phyloP scores from a whole-genome alignment of 2,888 invertebrate species.

The Drosophila kokeensis region DNA sequence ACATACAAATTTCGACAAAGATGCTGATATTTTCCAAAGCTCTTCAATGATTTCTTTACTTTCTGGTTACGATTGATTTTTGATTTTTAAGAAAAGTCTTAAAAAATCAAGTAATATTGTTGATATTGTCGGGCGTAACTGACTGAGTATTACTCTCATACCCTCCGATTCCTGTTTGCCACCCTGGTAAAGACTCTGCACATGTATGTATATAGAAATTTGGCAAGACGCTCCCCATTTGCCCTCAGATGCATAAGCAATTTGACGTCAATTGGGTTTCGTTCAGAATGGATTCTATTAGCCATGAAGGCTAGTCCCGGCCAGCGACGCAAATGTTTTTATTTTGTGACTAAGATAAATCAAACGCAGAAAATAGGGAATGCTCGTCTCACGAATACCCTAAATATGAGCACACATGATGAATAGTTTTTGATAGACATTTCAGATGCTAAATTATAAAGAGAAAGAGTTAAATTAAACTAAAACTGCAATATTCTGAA shows the following conservation, averaged over 20 bases:
- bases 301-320: slow-evolving; percentile 14
- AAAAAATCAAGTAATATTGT: too few species aligned
- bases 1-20: background rate
- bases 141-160: too few species aligned
- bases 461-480: background rate
- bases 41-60: too few species aligned
- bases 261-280: slow-evolving; percentile 68
- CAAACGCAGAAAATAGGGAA: slow-evolving; percentile 21
- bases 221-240: slow-evolving; percentile 21
- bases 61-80: too few species aligned
- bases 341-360: slow-evolving; percentile 41
- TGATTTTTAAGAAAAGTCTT: too few species aligned
- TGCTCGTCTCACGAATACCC: background rate
- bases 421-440: background rate
- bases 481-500: background rate
- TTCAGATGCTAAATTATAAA: background rate
- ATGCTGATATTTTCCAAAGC: background rate
- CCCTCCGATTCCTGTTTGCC: background rate
- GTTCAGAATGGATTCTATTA: slow-evolving; percentile 6
- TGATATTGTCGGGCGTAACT: too few species aligned
- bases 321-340: slow-evolving; percentile 35
- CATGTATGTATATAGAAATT: slow-evolving; percentile 20
- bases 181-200: background rate
- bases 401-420: background rate
- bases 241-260: slow-evolving; percentile 69